These are phyloP conservation scores for Physocephala rufipes DNA, from an alignment of 2,888 invertebrate genomes.

Conservation along the genomic window DNA sequence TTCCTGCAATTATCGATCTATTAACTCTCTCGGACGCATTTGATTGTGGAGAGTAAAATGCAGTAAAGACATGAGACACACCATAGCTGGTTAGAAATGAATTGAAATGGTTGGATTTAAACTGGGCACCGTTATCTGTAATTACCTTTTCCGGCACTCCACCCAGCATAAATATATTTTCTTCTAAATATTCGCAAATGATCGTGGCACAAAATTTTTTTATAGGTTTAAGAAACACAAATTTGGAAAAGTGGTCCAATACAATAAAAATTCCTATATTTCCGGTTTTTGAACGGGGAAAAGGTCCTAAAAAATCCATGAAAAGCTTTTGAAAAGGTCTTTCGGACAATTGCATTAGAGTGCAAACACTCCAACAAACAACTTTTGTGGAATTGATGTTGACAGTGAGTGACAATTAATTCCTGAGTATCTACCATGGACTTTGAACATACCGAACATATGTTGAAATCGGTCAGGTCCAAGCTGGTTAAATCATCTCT, in stretches of 20 bases:
- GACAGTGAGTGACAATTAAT: neutral
- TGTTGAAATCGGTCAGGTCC: neutral
- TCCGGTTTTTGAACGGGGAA: constrained; percentile 21
- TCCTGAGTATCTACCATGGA: constrained; percentile 7
- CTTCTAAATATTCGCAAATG: constrained; percentile 29
- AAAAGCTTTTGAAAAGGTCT: constrained; percentile 24
- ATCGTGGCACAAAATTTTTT: constrained; percentile 16
- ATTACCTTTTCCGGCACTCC: constrained; percentile 35
- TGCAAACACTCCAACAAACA: neutral
- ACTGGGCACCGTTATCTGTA: constrained; percentile 37
- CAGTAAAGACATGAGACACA: constrained; percentile 36
- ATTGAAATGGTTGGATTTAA: constrained; percentile 25
- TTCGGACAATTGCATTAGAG: neutral
- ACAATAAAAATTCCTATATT: constrained; percentile 26
- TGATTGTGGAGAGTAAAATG: constrained; percentile 36
- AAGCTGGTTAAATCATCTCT: neutral
- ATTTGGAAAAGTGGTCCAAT: no score
- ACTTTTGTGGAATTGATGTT: constrained; percentile 4
- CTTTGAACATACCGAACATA: constrained; percentile 4
- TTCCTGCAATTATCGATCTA: constrained; percentile 24
- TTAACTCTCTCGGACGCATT: constrained; percentile 38
- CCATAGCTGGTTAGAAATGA: constrained; percentile 33
- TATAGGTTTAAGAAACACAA: neutral
- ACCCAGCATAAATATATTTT: constrained; percentile 22
- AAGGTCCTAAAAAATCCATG: constrained; percentile 28